A percentile compares a stretch with the other conserved stretches of the same genome.
Evolutionary conservation across 2,113 vertebrate species (phyloP).

Genomic region (Barnardius zonarius): DNA sequence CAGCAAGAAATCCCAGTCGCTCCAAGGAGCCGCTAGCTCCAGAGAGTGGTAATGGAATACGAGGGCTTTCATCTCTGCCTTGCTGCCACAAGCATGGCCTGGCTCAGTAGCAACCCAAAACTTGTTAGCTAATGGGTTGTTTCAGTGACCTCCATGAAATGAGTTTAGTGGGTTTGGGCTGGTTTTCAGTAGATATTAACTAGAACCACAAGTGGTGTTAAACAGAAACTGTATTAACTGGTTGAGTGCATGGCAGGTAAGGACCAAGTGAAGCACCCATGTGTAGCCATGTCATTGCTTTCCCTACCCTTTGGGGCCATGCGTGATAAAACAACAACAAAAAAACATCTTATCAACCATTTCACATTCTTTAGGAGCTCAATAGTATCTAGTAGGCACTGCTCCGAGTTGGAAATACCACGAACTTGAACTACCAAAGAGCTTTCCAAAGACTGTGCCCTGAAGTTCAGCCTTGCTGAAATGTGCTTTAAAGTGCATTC

Average conservation of each 20-base stretch:
- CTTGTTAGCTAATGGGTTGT: background rate
- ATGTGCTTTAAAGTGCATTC: background rate
- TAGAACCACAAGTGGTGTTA: background rate
- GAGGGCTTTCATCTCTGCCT: background rate
- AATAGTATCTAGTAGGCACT: background rate
- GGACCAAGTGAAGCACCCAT: rapidly evolving
- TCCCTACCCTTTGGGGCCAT: background rate
- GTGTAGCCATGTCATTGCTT: rapidly evolving
- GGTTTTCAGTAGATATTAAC: background rate
- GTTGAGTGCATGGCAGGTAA: rapidly evolving
- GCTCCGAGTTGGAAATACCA: background rate
- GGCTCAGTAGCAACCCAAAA: background rate
- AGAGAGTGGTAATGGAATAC: background rate
- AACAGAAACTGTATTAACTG: background rate
- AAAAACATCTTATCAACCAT: background rate
- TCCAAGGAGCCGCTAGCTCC: conserved; percentile 3
- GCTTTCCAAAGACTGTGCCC: background rate
- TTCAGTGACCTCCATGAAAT: background rate
- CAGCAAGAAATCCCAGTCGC: conserved; percentile 34
- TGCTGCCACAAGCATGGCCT: rapidly evolving
- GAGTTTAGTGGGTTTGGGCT: background rate
- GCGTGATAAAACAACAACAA: background rate
- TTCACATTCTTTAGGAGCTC: background rate
- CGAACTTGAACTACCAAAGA: background rate
- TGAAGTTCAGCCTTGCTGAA: background rate